Base-by-base conservation (phyloP, 2,113 vertebrate genomes). In the Epinephelus fuscoguttatus region DNA sequence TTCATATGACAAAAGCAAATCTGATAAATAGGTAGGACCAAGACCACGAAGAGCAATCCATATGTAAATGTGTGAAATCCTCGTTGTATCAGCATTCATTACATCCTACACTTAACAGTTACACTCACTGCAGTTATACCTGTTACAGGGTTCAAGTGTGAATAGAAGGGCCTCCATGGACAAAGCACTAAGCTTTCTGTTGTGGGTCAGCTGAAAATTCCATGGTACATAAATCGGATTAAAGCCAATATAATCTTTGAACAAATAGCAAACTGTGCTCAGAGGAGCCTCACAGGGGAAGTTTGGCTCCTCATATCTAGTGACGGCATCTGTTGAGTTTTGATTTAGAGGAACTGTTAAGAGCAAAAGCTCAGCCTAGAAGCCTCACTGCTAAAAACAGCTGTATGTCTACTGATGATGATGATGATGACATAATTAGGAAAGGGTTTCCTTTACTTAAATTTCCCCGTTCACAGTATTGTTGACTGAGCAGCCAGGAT, bases 151-250 rank as follows among this genome's bases (percentile, higher is more conserved):
- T 64, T 77, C 9, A 17, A 52, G 52, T 27, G 21, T 33, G 27
- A 27, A 21, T 63, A 30, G 27, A 56, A 49, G 6, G 18, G 14
- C 37, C 60, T 55, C 59, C n/a, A 1, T 12, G 30, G 27, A 37
- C n/a, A 6, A 79, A 53, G 23, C 57, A 40, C 17, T 70, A 4
- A 60, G 3, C 33, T 45, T 33, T 5, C 47, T 47, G 33, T 21
- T 71, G 33, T 33, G 42, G 10, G 19, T 11, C 55, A 4, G 62
- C 18, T 61, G 19, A 53, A 61, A 37, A 60, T 68, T 84, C 69
- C 75, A 45, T 23, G 6, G 15, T 42, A n/a, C 8, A 25, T 60
- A 67, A 71, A 78, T 60, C 45, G 60, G 81, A 78, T 78, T 55
- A 68, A 9, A 73, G 55, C 10, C 17, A 40, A 64, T 62, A 19